Evolutionary conservation across 2,888 invertebrate species (phyloP).

Genomic region (Patella caerulea): DNA sequence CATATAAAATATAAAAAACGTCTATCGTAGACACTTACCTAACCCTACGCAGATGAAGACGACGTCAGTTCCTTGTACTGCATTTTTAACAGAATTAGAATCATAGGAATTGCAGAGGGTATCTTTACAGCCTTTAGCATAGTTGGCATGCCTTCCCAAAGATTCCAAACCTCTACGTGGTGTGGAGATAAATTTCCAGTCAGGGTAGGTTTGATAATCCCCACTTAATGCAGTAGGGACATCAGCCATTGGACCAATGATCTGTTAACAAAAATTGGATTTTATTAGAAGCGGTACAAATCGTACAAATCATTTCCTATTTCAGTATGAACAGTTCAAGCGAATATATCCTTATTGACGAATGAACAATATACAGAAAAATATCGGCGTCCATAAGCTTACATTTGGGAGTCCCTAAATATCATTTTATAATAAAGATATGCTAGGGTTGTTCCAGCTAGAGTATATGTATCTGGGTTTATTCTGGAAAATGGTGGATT

Average conservation of each 20-base stretch:
- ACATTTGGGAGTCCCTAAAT: too few relatives aligned
- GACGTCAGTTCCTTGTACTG: constrained; percentile 53
- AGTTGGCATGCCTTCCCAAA: constrained; percentile 39
- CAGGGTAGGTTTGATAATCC: constrained; percentile 56
- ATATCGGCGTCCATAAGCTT: too few relatives aligned
- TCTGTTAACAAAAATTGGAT: constrained; percentile 40
- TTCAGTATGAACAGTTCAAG: too few relatives aligned
- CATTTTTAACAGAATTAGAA: constrained; percentile 35
- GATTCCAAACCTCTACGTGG: constrained; percentile 50
- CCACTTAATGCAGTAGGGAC: constrained; percentile 60
- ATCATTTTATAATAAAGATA: too few relatives aligned
- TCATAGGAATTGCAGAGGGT: constrained; percentile 55
- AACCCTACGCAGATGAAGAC: constrained; percentile 65
- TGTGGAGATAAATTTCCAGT: constrained; percentile 50
- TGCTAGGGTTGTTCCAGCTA: too few relatives aligned
- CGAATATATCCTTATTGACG: neutral
- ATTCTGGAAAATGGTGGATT: too few relatives aligned
- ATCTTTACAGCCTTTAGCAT: constrained; percentile 56
- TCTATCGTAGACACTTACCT: constrained; percentile 37
- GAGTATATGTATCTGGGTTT: too few relatives aligned
- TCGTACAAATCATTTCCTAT: too few relatives aligned
- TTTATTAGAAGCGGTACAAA: too few relatives aligned
- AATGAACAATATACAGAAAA: too few relatives aligned
- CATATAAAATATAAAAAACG: too few relatives aligned
- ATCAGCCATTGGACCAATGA: constrained; percentile 67